Evolutionary conservation across 2,113 vertebrate species (phyloP), one percentile per base, ranked within the genome.

Genomic region (Burhinus bistriatus): DNA sequence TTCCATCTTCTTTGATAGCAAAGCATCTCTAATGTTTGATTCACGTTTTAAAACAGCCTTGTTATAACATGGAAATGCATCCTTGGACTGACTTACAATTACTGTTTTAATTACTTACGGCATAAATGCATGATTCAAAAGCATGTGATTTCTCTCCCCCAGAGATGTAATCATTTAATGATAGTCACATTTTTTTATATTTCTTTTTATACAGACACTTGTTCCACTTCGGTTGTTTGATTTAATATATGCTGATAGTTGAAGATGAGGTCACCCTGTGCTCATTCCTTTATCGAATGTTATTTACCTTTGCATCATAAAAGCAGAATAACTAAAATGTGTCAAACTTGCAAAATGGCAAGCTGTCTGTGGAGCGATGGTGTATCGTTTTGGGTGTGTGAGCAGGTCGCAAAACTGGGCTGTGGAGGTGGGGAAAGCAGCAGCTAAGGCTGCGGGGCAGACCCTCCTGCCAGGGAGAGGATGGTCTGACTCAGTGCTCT

Each of bases 11-110:
- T 94, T 61, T 77, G 59, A 55, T 19, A 70, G 36, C 14, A 71
- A 72, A 82, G 9, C 12, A 44, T 51, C 21, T 86, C 54, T 38
- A 72, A 40, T 45, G 25, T 25, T 85, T 62, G 44, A 51, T 68
- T 91, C n/a, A 8, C 0, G 2, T 32, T 95, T 77, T 32, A 59
- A 87, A 93, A 34, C 12, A 70, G 45, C 13, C 9, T 66, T 89
- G 73, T 78, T 70, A 6, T 32, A 57, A 57, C 34, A 34, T 47
- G 40, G 21, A 64, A 70, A 27, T 68, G 27, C 23, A 40, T 71
- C 30, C 16, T 15, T 0, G 0, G 40, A 69, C 11, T 71, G 44
- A 75, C 20, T 57, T 65, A 69, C 2, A 64, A 2, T 59, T 58
- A 55, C 11, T 87, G 21, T 64, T 89, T 64, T 82, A 62, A 82